Base-by-base conservation (phyloP, 2,113 vertebrate species). In the Bos indicus region DNA sequence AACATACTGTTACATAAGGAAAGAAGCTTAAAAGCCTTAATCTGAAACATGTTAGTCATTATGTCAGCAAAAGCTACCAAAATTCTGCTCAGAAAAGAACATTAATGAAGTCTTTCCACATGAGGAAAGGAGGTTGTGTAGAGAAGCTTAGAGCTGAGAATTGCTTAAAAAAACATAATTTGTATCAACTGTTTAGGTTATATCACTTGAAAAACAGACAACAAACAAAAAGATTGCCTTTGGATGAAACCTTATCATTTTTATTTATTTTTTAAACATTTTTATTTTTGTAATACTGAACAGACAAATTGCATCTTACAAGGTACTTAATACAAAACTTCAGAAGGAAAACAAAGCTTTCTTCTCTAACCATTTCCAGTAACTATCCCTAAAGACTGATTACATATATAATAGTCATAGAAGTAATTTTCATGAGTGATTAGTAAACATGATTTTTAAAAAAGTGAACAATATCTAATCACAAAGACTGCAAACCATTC, bases 241-340 rank as follows among this genome's bases (percentile, higher is more conserved):
- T 85, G 11, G 15, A 90, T 95, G n/a, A 92, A 97, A 94, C 40
- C 21, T 67, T 59, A 92, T 80, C 25, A 81, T 78, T 96, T 95
- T 89, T 17, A 78, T 95, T 91, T 17, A 78, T 64, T 95, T 80
- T 57, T 71, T 23, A 23, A 95, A 84, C 28, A 85, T 71, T 94
- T 95, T 94, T 19, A 84, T 74, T 96, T 80, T 88, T 52, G 51
- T 86, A 94, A 92, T 51, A 93, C 30, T 59, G 91, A 93, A 86
- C n/a, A 92, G 92, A 28, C 90, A 30, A 83, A 96, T 59, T 94
- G 71, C 3, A 36, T 84, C 33, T 94, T 57, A 71, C 30, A 94
- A 93, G 64, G 23, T 11, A 77, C 43, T 97, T 89, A 64, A 87
- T 81, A 91, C 7, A 13, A 90, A 74, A 52, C 17, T 91, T 85